Evolutionary conservation across 2,113 vertebrate species (phyloP).

Genomic region (Corythornis cristatus): DNA sequence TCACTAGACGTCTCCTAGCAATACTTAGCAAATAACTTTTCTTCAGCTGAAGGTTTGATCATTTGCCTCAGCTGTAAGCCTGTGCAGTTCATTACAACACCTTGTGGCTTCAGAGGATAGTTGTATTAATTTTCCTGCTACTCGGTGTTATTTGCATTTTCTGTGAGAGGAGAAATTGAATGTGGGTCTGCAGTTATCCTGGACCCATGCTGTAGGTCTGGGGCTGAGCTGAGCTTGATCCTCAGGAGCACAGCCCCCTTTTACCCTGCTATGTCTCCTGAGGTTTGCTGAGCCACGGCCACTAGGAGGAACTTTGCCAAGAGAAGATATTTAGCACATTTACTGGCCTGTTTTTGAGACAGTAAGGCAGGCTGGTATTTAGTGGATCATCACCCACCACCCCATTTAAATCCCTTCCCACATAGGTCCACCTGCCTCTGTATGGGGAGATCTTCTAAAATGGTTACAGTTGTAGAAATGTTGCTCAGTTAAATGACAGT

Average conservation of each 20-base stretch:
- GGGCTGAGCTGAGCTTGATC: neutral
- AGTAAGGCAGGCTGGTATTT: neutral
- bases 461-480: neutral
- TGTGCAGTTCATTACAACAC: neutral
- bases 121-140: neutral
- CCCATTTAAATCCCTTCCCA: accelerated
- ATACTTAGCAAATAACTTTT: neutral
- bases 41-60: neutral
- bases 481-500: neutral
- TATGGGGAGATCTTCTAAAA: neutral
- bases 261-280: neutral
- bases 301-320: neutral
- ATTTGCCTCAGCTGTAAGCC: neutral
- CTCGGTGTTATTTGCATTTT: neutral
- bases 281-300: neutral
- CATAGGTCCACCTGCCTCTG: neutral
- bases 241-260: neutral
- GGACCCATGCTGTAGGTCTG: neutral
- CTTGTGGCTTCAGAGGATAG: neutral
- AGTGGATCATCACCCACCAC: neutral
- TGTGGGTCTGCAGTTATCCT: neutral
- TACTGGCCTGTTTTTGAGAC: neutral
- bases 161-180: neutral
- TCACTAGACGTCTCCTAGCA: neutral
- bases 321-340: neutral